A percentile compares a stretch with the other conserved stretches of the same genome.
These are phyloP conservation scores for Meloe dianella DNA, from an alignment of 2,888 invertebrate species.

Conservation along the genomic window DNA sequence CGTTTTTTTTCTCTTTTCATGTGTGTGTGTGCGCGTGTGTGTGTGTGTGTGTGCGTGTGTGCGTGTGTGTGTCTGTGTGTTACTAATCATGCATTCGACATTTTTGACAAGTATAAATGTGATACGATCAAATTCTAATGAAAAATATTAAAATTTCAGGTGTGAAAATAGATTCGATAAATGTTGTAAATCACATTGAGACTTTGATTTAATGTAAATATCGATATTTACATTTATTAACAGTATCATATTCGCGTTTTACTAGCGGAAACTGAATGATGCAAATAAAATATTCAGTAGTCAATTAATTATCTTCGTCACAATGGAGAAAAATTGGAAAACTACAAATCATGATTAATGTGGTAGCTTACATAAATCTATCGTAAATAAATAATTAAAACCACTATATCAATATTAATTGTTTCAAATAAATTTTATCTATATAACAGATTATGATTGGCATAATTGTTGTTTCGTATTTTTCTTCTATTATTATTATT, in stretches of 20 bases:
- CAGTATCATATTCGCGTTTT: neutral
- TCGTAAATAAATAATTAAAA: neutral
- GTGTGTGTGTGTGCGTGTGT: too few relatives aligned
- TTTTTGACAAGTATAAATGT: too few relatives aligned
- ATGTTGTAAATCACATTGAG: neutral
- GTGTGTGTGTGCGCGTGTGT: too few relatives aligned
- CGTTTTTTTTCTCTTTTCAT: neutral
- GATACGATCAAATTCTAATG: too few relatives aligned
- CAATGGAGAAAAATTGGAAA: neutral
- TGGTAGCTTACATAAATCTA: neutral
- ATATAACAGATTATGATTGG: neutral
- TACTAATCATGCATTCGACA: too few relatives aligned
- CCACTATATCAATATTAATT: neutral
- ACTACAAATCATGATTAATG: constrained; percentile 1
- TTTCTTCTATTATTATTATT: neutral
- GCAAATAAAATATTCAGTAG: neutral
- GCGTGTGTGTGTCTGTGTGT: too few relatives aligned
- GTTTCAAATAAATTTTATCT: neutral
- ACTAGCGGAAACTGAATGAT: neutral
- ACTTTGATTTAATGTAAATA: neutral
- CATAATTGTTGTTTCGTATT: neutral
- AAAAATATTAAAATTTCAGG: too few relatives aligned
- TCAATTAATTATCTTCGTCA: neutral
- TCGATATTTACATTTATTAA: neutral
- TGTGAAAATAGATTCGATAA: neutral